Evolutionary conservation across 2,113 vertebrate genomes (phyloP).

Genomic region (Psammodynastes pulverulentus): DNA sequence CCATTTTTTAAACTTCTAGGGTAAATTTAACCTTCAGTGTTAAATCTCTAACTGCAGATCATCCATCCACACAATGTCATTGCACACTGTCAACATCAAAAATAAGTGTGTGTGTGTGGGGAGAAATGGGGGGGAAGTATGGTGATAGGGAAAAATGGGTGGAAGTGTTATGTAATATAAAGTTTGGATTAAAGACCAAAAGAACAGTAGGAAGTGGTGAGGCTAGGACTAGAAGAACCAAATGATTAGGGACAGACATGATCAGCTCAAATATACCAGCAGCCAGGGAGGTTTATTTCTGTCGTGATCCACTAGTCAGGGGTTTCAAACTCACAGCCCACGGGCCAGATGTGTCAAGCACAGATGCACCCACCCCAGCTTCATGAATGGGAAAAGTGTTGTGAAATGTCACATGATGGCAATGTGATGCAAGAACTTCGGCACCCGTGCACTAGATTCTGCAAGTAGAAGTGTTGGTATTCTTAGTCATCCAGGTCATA

Average conservation of each 20-base stretch:
- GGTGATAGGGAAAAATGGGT: too few species aligned
- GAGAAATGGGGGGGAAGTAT: background rate
- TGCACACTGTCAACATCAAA: conserved; percentile 4
- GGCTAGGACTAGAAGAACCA: background rate
- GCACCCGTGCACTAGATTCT: background rate
- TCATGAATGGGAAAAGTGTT: too few species aligned
- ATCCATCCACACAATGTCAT: conserved; percentile 27
- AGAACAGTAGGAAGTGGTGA: conserved; percentile 27
- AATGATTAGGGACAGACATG: background rate
- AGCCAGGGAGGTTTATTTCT: background rate
- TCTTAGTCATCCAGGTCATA: too few species aligned
- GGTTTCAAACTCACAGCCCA: too few species aligned
- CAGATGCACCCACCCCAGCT: too few species aligned
- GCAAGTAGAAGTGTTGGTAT: background rate
- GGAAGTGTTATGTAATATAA: background rate
- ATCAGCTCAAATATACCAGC: background rate
- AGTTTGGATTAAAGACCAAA: background rate
- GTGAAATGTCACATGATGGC: too few species aligned
- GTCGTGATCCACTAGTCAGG: background rate
- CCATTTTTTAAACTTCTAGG: conserved; percentile 53
- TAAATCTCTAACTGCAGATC: conserved; percentile 43
- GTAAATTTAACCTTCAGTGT: conserved; percentile 59
- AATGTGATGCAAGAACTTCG: too few species aligned
- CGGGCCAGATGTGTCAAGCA: too few species aligned
- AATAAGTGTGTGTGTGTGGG: background rate